A percentile compares a stretch with the other conserved stretches of the same genome.
Evolutionary conservation across 2,797 vertebrate genomes (phyloP).

Genomic region (Cuniculus paca): DNA sequence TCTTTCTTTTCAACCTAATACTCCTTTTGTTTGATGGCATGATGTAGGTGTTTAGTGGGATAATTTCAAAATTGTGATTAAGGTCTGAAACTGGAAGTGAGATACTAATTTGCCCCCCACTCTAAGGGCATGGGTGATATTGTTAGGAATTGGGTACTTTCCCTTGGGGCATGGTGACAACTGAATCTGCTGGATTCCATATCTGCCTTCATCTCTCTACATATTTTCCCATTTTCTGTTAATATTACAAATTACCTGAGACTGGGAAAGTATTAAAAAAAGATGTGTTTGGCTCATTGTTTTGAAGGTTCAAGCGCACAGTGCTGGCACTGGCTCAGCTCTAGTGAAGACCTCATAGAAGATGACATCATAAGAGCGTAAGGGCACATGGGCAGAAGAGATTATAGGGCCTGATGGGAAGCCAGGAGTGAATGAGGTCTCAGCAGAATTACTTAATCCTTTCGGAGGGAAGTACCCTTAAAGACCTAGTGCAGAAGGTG

Average conservation of each 20-base stretch:
- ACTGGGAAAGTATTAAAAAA: neutral
- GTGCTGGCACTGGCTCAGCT: neutral
- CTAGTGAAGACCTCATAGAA: neutral
- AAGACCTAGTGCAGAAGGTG: neutral
- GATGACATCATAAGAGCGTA: too few relatives aligned
- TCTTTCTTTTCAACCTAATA: neutral
- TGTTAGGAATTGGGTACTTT: neutral
- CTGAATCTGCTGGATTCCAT: neutral
- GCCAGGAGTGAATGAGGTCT: too few relatives aligned
- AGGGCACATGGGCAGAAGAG: neutral
- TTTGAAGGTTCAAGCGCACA: neutral
- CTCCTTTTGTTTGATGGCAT: neutral
- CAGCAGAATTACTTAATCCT: neutral
- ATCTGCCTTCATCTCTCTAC: neutral
- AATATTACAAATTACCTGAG: neutral
- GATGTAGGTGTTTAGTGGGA: neutral
- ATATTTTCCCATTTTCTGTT: neutral
- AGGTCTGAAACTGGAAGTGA: neutral
- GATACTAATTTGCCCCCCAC: neutral
- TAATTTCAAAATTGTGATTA: constrained; percentile 45
- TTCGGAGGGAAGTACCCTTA: neutral
- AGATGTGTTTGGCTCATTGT: neutral
- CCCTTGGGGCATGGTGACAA: neutral
- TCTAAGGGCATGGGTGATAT: neutral
- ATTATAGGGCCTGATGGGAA: neutral